Evolutionary conservation across 2,113 vertebrate species (phyloP).

Genomic region (Apus apus): DNA sequence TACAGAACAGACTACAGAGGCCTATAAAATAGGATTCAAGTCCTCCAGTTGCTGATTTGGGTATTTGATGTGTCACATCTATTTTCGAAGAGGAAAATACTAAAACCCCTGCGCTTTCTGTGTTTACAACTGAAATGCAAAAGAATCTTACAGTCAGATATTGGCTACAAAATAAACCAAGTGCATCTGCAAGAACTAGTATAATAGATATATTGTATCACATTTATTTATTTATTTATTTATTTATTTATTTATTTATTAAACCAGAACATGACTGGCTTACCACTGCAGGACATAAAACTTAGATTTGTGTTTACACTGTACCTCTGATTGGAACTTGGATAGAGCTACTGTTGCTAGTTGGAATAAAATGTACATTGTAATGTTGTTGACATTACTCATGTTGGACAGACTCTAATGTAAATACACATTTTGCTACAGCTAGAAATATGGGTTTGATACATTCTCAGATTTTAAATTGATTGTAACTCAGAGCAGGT

Average conservation of each 20-base stretch:
- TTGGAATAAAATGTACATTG: conserved; percentile 56
- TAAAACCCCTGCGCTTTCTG: not conserved
- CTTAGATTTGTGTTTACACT: conserved; percentile 58
- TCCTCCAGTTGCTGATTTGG: not conserved
- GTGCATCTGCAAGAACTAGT: conserved; percentile 37
- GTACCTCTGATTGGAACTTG: conserved; percentile 68
- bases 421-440: conserved; percentile 73
- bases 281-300: conserved; percentile 47
- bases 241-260: too few species aligned
- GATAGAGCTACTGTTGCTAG: conserved; percentile 68
- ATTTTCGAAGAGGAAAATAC: not conserved
- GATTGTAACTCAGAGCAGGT: conserved; percentile 62
- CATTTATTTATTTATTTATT: too few species aligned
- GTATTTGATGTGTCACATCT: not conserved
- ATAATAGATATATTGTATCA: too few species aligned
- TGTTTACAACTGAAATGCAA: not conserved
- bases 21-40: not conserved
- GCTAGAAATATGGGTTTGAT: conserved; percentile 77
- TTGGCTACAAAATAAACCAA: not conserved
- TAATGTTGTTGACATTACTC: conserved; percentile 72
- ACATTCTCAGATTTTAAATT: conserved; percentile 71
- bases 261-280: not conserved
- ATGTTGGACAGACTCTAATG: conserved; percentile 70
- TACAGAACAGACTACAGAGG: not conserved
- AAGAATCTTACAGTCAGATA: not conserved